A percentile compares a stretch with the other conserved stretches of the same genome.
phyloP scores from a whole-genome alignment of 30 jellyfish, hydroid and myxozoan genomes.

The Hydractinia echinata region DNA sequence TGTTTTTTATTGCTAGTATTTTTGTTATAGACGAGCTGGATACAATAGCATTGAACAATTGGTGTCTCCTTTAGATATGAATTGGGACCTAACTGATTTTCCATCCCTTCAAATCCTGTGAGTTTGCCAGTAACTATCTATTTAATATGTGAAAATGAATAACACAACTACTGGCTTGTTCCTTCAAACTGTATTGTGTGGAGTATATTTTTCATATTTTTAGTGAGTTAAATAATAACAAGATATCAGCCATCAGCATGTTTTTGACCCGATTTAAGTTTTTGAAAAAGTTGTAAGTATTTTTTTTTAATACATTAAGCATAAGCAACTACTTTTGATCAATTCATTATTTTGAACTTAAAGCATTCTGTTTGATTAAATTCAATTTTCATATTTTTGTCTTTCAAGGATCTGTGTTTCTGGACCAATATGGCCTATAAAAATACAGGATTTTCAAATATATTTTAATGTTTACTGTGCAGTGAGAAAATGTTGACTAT shows the following conservation, averaged over 20 bases:
- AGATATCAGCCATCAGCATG: slow-evolving; percentile 3
- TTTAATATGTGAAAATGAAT: not conserved
- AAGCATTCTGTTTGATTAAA: not conserved
- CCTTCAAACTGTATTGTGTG: not conserved
- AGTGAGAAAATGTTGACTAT: not conserved
- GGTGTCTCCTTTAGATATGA: not conserved
- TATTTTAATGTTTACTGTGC: too few species aligned
- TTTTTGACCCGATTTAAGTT: slow-evolving; percentile 4
- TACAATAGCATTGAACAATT: not conserved
- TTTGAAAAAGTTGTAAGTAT: not conserved
- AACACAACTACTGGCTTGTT: not conserved
- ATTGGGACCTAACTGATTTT: not conserved
- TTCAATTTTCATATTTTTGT: not conserved
- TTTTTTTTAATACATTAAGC: not conserved
- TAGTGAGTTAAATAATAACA: not conserved
- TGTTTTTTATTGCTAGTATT: not conserved
- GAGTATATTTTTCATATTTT: not conserved
- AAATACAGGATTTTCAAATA: too few species aligned
- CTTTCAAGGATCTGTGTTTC: not conserved
- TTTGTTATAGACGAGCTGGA: slow-evolving; percentile 1
- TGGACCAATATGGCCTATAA: too few species aligned
- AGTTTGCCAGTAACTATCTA: not conserved
- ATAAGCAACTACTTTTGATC: not conserved
- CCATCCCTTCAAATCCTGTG: not conserved
- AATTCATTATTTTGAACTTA: not conserved